Percentiles rank a stretch among this genome's conserved stretches.
Evolutionary conservation across 2,113 vertebrate genomes (phyloP).

Genomic region (Carassius carassius): DNA sequence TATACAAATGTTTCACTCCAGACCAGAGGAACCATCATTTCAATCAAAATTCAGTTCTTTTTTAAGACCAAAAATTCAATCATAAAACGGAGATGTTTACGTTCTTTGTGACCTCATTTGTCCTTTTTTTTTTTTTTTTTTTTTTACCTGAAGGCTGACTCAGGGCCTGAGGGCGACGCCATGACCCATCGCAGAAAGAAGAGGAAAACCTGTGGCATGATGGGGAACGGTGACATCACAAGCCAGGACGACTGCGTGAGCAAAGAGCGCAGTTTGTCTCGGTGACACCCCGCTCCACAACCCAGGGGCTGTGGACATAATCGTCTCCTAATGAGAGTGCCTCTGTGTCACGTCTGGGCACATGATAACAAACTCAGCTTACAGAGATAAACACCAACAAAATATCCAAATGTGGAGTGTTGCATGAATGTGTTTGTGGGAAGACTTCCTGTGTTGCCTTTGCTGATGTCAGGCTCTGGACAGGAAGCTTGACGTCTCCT

Average conservation of each 20-base stretch:
- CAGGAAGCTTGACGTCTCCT: not conserved
- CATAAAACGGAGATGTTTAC: no score
- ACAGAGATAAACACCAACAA: not conserved
- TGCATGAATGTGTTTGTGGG: not conserved
- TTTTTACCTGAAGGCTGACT: slow-evolving; percentile 82
- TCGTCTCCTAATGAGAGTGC: not conserved
- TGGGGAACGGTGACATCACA: slow-evolving; percentile 86
- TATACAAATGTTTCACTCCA: not conserved
- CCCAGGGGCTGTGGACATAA: not conserved
- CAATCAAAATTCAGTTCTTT: no score
- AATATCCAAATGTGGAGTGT: slow-evolving; percentile 3
- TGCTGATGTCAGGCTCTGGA: slow-evolving; percentile 7
- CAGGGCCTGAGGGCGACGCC: slow-evolving; percentile 85
- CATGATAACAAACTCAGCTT: slow-evolving; percentile 1
- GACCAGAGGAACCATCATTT: not conserved
- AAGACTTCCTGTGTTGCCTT: slow-evolving; percentile 17
- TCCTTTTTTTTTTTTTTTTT: no score
- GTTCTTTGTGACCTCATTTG: not conserved
- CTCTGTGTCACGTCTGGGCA: not conserved
- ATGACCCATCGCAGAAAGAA: slow-evolving; percentile 90
- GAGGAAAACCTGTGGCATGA: slow-evolving; percentile 81
- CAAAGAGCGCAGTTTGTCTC: slow-evolving; percentile 97
- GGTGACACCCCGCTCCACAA: slow-evolving; percentile 75
- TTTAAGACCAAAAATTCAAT: no score
- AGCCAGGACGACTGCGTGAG: slow-evolving; percentile 94